Base-by-base conservation (phyloP, 2,888 invertebrate species). In the Craniophora ligustri region DNA sequence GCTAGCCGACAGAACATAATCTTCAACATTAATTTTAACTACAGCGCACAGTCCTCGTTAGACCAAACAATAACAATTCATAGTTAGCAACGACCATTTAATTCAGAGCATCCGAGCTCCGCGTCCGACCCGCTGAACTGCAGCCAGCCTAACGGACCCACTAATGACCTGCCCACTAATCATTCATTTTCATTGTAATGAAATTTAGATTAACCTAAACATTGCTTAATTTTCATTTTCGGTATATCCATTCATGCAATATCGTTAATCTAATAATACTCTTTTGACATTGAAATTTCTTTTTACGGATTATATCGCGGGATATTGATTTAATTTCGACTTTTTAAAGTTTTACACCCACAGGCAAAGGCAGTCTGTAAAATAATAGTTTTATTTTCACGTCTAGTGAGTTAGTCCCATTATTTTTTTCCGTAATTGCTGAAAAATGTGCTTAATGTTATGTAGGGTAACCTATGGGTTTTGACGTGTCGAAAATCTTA, bases 171-270 rank as follows among this genome's bases (percentile, higher is more conserved):
- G 6, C 15, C 41, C 38, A 56, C 55, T 40, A 60, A 73, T 67
- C 55, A 61, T 63, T 72, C 60, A 66, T 68, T 68, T 60, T 64
- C 53, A 55, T 56, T 40, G 36, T 61, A 66, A 71, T 75, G 61
- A 69, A 75, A 73, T 66, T 62, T 53, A 66, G 58, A 66, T 73
- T 67, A 65, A 60, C 44, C 32, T 41, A 54, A 68, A 66, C 50
- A 55, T 32, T 56, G 56, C 72, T 59, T 48, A 64, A 58, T 60
- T 67, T 58, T 13, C 54, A 59, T 67, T 66, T 66, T 66, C 45
- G 42, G 15, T 31, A 28, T 36, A 41, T 53, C 48, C 7, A 55
- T 61, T 69, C 54, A 31, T 36, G 36, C 44, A 18, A 5, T 8
- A 44, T 46, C 31, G 31, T 18, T 40, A 34, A 15, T 46, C 14